Conservation (phyloP, 2,888 invertebrate genomes). For the Leucoptera coffeella region DNA sequence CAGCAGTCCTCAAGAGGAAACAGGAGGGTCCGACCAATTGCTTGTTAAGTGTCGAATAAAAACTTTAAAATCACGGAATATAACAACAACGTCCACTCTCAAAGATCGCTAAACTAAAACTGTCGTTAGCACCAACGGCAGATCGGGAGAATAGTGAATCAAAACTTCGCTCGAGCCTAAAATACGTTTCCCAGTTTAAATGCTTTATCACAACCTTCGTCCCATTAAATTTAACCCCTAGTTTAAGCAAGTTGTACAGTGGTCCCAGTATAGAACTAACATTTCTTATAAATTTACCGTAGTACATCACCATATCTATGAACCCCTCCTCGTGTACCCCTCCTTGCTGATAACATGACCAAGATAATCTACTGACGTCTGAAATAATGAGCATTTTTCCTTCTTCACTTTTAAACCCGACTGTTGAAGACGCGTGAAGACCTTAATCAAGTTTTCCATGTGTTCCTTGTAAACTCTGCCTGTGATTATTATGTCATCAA, state of each 20-base stretch:
- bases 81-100: too few species aligned
- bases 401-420: not conserved
- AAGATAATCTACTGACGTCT: too few species aligned
- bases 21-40: too few species aligned
- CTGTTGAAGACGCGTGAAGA: not conserved
- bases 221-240: constrained; percentile 9
- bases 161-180: constrained; percentile 1
- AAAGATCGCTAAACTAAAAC: too few species aligned
- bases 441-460: not conserved
- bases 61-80: too few species aligned
- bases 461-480: not conserved
- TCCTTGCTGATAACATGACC: constrained; percentile 1
- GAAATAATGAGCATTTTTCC: too few species aligned
- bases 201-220: constrained; percentile 1
- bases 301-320: not conserved
- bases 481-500: not conserved
- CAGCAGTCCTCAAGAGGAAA: too few species aligned
- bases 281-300: constrained; percentile 1
- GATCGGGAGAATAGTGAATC: constrained; percentile 2
- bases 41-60: too few species aligned
- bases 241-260: constrained; percentile 2
- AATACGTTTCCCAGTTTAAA: constrained; percentile 2
- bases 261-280: constrained; percentile 1
- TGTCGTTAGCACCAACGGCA: constrained; percentile 7
- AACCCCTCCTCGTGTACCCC: not conserved